Percentiles rank a stretch among this genome's conserved stretches.
phyloP scores from a whole-genome alignment of 2,797 vertebrate species.

The Lacerta viridis region DNA sequence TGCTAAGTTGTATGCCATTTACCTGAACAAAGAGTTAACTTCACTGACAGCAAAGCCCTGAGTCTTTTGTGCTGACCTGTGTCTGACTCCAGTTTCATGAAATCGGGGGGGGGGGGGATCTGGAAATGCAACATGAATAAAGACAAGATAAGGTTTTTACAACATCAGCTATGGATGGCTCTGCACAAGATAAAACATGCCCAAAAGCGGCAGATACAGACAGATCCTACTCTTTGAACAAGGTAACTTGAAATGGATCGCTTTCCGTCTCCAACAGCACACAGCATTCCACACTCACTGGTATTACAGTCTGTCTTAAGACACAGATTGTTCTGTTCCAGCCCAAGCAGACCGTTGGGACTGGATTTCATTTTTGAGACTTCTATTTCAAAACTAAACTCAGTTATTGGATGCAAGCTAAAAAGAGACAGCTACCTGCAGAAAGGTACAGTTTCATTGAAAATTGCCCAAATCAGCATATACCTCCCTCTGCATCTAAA shows the following conservation, averaged over 20 bases:
- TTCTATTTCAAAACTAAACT: not conserved
- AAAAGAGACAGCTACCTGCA: not conserved
- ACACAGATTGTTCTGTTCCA: not conserved
- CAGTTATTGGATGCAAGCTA: not conserved
- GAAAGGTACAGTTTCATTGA: conserved; percentile 10
- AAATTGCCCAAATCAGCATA: not conserved
- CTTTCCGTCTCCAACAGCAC: not conserved
- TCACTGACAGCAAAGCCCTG: too few relatives aligned
- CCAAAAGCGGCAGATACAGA: not conserved
- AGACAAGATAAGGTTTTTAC: too few relatives aligned
- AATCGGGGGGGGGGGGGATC: not conserved
- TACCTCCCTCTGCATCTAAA: conserved; percentile 34
- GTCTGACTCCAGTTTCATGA: not conserved
- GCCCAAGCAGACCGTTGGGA: not conserved
- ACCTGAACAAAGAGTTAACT: too few relatives aligned
- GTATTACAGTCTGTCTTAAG: too few relatives aligned
- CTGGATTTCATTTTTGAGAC: not conserved
- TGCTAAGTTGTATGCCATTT: not conserved
- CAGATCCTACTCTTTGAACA: too few relatives aligned
- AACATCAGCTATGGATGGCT: not conserved
- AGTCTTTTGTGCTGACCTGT: too few relatives aligned
- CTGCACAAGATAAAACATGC: not conserved
- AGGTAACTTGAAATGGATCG: not conserved
- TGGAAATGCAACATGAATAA: too few relatives aligned
- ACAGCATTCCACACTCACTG: not conserved